These are phyloP conservation scores for Oasisia sp. DNA, from an alignment of 2,888 invertebrate species.

Conservation along the genomic window DNA sequence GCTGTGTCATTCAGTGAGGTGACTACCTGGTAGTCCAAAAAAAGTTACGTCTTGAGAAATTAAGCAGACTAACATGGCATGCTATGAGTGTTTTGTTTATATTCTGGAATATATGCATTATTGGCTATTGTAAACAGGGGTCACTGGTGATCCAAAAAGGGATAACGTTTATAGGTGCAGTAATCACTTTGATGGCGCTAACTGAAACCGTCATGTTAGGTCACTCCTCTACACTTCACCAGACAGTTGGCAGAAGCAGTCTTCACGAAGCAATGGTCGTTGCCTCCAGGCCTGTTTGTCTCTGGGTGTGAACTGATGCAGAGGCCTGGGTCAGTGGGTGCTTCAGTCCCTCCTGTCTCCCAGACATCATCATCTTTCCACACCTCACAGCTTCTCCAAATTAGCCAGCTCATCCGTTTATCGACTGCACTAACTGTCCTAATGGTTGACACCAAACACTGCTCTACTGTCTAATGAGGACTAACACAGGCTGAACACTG, in stretches of 20 bases:
- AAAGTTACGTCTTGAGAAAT: not conserved
- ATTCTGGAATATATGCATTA: not conserved
- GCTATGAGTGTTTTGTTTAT: not conserved
- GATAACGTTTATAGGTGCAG: not conserved
- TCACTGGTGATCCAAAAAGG: not conserved
- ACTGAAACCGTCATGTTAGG: too few relatives aligned
- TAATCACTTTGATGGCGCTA: too few relatives aligned
- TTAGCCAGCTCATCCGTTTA: not conserved
- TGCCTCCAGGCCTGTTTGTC: too few relatives aligned
- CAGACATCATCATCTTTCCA: not conserved
- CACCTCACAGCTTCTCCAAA: not conserved
- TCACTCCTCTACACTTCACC: too few relatives aligned
- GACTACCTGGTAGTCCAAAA: not conserved
- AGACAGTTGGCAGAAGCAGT: too few relatives aligned
- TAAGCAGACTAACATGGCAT: not conserved
- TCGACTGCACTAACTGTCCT: not conserved
- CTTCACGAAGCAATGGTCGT: too few relatives aligned
- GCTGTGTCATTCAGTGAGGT: too few relatives aligned
- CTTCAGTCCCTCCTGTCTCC: not conserved
- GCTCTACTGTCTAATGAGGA: not conserved
- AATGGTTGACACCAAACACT: not conserved
- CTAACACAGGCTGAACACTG: not conserved
- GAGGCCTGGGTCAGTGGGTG: not conserved
- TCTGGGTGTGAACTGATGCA: not conserved
- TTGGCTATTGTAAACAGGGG: not conserved